phyloP scores from a whole-genome alignment of 2,113 vertebrate genomes.

The Dipodomys stephensi region DNA sequence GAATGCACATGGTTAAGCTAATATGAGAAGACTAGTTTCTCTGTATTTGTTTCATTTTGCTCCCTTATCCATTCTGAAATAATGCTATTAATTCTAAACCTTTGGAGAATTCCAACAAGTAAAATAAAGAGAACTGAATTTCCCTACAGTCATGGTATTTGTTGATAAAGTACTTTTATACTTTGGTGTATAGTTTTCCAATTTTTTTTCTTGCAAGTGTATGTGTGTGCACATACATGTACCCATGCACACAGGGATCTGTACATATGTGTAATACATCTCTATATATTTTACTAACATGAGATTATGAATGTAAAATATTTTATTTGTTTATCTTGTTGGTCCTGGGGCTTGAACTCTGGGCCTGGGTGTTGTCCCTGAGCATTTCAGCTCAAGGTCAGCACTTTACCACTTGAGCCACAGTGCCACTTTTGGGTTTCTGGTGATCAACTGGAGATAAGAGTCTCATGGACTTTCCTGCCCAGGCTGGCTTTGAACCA shows the following conservation, averaged over 20 bases:
- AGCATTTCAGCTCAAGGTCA: no score
- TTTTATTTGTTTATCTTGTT: no score
- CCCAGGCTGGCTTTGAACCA: no score
- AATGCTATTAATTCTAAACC: neutral
- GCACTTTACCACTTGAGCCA: no score
- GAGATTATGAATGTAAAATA: neutral
- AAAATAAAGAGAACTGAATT: conserved; percentile 5
- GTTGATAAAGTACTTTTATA: neutral
- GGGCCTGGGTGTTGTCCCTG: no score
- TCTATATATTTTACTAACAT: neutral
- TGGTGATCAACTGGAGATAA: no score
- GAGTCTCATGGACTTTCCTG: no score
- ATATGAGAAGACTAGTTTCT: neutral
- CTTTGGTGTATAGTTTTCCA: neutral
- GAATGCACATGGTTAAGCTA: neutral
- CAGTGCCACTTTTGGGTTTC: no score
- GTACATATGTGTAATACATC: neutral
- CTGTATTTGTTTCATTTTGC: neutral
- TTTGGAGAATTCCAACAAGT: neutral
- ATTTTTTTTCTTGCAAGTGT: neutral
- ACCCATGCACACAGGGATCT: neutral
- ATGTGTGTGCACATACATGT: neutral
- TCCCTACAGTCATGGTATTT: neutral
- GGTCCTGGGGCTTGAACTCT: no score
- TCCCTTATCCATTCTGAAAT: neutral